These are phyloP conservation scores for Gallinago nigripennis DNA, from an alignment of 2,797 vertebrate genomes.

Conservation along the genomic window DNA sequence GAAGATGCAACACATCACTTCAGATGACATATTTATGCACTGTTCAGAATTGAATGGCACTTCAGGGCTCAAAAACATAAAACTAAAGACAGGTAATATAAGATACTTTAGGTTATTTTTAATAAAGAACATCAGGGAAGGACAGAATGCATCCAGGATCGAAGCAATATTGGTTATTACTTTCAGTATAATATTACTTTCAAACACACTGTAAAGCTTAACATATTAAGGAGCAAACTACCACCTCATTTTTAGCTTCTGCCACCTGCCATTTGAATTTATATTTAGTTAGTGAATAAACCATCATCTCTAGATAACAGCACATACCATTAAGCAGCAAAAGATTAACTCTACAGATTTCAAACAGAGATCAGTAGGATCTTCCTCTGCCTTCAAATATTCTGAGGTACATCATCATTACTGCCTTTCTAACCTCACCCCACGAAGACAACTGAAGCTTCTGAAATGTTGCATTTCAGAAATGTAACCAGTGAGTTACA, in stretches of 20 bases:
- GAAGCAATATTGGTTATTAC: not conserved
- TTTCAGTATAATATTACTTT: not conserved
- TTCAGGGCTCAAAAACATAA: not conserved
- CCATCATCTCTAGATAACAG: not conserved
- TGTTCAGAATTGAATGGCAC: not conserved
- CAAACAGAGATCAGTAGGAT: not conserved
- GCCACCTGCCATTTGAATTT: not conserved
- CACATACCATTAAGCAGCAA: not conserved
- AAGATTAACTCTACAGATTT: not conserved
- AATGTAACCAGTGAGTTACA: not conserved
- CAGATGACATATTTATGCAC: not conserved
- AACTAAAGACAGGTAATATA: not conserved
- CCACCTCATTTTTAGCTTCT: not conserved
- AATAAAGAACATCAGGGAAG: not conserved
- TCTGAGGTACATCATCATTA: not conserved
- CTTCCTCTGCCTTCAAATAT: not conserved
- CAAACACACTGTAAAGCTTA: not conserved
- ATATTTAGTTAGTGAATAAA: not conserved
- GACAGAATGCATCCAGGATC: not conserved
- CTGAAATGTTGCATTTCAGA: not conserved
- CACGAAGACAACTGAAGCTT: not conserved
- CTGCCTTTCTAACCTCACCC: not conserved
- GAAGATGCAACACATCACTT: not conserved
- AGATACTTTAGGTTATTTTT: not conserved
- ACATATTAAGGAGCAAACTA: not conserved